Percentiles rank a stretch among this genome's conserved stretches.
phyloP scores from a whole-genome alignment of 2,888 invertebrate genomes.

The Sepioteuthis lessoniana region DNA sequence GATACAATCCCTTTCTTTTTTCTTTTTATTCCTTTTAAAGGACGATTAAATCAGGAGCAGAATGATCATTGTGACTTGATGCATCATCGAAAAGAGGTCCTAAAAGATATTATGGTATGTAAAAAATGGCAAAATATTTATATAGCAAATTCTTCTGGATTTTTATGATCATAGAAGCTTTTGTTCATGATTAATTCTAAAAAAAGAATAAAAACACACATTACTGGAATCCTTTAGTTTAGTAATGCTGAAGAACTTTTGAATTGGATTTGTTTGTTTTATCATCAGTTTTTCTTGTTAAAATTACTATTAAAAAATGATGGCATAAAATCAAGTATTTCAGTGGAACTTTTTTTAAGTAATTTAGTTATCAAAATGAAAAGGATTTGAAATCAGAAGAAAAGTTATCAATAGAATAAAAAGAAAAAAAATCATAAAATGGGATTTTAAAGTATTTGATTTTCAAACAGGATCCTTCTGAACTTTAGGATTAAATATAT shows the following conservation, averaged over 20 bases:
- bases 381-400: not conserved
- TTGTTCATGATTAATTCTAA: not conserved
- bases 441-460: too few species aligned
- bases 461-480: too few species aligned
- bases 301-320: not conserved
- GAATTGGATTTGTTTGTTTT: not conserved
- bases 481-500: too few species aligned
- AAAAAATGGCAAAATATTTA: not conserved
- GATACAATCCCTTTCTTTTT: not conserved
- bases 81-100: not conserved
- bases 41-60: not conserved
- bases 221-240: not conserved
- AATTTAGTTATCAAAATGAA: not conserved
- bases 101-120: not conserved
- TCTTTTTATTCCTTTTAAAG: not conserved
- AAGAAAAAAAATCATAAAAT: too few species aligned
- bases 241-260: too few species aligned
- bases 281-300: not conserved
- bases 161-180: not conserved
- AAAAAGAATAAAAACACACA: not conserved
- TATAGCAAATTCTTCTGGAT: not conserved
- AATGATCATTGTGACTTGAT: not conserved
- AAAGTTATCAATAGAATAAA: not conserved
- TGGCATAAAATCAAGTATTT: not conserved
- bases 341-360: not conserved